Conservation (phyloP, 2,888 invertebrate species). For the Stenolophus ochropezus region DNA sequence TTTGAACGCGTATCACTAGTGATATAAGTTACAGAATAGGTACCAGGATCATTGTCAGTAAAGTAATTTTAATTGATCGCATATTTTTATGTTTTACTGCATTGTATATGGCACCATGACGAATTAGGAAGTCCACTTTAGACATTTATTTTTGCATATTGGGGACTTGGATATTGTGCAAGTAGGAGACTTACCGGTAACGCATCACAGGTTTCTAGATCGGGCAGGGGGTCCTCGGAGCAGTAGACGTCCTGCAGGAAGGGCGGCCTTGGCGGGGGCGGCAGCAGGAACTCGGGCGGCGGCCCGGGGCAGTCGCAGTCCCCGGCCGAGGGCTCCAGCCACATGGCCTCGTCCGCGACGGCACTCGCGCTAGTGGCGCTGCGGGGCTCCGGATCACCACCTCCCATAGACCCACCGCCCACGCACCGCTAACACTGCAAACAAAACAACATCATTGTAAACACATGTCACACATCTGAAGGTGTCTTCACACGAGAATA, state of each 20-base stretch:
- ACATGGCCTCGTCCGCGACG: slow-evolving; percentile 76
- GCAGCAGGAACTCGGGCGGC: slow-evolving; percentile 84
- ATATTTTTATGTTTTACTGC: too few relatives aligned
- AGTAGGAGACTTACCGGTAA: slow-evolving; percentile 85
- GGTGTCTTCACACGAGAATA: too few relatives aligned
- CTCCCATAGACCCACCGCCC: slow-evolving; percentile 57
- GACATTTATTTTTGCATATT: too few relatives aligned
- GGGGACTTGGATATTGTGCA: too few relatives aligned
- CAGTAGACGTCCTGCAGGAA: slow-evolving; percentile 82
- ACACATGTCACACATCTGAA: too few relatives aligned
- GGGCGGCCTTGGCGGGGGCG: slow-evolving; percentile 84
- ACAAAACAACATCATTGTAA: background rate
- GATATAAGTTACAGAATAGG: too few relatives aligned
- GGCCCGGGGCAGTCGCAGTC: slow-evolving; percentile 86
- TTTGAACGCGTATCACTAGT: too few relatives aligned
- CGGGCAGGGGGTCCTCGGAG: slow-evolving; percentile 82
- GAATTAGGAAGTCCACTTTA: too few relatives aligned
- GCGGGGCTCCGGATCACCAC: slow-evolving; percentile 43
- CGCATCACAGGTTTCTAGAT: slow-evolving; percentile 84
- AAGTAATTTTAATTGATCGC: too few relatives aligned
- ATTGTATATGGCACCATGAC: too few relatives aligned
- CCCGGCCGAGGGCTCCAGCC: slow-evolving; percentile 82
- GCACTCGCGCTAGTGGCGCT: slow-evolving; percentile 8
- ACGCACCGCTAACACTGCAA: slow-evolving; percentile 30
- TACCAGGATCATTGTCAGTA: too few relatives aligned